A percentile compares a stretch with the other conserved stretches of the same genome.
phyloP scores from a whole-genome alignment of 2,113 vertebrate genomes.

The Ivindomyrus marchei region DNA sequence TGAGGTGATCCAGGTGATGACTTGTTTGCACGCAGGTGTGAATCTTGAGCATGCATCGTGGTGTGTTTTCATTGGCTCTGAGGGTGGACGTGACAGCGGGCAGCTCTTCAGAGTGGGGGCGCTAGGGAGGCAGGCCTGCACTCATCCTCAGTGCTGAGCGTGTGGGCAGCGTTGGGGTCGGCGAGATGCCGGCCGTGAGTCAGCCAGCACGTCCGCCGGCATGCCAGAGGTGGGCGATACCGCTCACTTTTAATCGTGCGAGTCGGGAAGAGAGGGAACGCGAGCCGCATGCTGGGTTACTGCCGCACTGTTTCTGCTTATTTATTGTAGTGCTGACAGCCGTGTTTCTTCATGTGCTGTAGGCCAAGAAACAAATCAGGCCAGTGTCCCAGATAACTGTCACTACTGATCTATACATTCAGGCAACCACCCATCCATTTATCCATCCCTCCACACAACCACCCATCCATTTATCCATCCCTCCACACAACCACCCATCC shows the following conservation, averaged over 20 bases:
- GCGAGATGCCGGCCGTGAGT: constrained; percentile 16
- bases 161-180: constrained; percentile 19
- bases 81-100: neutral
- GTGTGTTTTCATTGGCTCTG: neutral
- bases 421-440: neutral
- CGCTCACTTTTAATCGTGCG: neutral
- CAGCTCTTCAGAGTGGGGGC: neutral
- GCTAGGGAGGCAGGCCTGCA: neutral
- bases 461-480: neutral
- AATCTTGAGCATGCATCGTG: neutral
- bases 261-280: neutral
- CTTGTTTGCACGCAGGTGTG: neutral
- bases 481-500: neutral
- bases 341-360: neutral
- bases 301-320: neutral
- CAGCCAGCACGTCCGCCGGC: neutral
- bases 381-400: neutral
- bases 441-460: neutral
- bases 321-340: neutral
- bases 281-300: neutral
- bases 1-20: neutral
- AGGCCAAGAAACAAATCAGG: neutral
- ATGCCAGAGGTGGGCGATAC: neutral
- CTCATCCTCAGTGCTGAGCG: neutral
- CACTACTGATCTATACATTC: neutral